Conservation (phyloP, 2,888 invertebrate species). For the Lithophane semibrunnea region DNA sequence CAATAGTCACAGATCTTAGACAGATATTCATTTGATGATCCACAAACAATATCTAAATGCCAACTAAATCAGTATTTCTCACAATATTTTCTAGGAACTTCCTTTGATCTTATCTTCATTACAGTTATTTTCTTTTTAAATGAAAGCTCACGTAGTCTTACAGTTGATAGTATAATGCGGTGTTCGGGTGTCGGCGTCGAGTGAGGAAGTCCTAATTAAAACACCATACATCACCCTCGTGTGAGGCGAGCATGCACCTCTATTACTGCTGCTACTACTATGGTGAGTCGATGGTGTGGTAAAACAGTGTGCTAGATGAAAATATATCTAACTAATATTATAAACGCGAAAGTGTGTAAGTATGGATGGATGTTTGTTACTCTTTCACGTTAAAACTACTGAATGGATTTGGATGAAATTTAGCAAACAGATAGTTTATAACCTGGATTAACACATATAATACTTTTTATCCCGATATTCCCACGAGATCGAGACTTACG, state of each 20-base stretch:
- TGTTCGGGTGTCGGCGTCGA: slow-evolving; percentile 49
- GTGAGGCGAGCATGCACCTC: slow-evolving; percentile 72
- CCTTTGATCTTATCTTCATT: slow-evolving; percentile 53
- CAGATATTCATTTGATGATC: slow-evolving; percentile 5
- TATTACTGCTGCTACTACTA: slow-evolving; percentile 72
- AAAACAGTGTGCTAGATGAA: not conserved
- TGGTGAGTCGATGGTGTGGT: slow-evolving; percentile 10
- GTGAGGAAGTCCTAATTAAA: slow-evolving; percentile 88
- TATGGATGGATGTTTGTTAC: too few relatives aligned
- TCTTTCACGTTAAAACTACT: too few relatives aligned
- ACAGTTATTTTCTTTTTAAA: slow-evolving; percentile 36
- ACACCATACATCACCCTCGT: slow-evolving; percentile 85
- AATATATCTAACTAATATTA: not conserved
- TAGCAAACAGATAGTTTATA: too few relatives aligned
- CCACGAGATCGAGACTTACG: too few relatives aligned
- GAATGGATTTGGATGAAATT: too few relatives aligned
- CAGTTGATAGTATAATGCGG: slow-evolving; percentile 46
- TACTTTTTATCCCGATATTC: too few relatives aligned
- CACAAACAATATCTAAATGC: slow-evolving; percentile 27
- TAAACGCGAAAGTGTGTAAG: too few relatives aligned
- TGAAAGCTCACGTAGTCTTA: slow-evolving; percentile 23
- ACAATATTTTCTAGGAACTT: slow-evolving; percentile 32
- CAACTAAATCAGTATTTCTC: slow-evolving; percentile 15
- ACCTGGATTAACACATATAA: too few relatives aligned
- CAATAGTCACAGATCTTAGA: not conserved